Evolutionary conservation across 2,888 invertebrate genomes (phyloP).

Genomic region (Sesamia inferens): DNA sequence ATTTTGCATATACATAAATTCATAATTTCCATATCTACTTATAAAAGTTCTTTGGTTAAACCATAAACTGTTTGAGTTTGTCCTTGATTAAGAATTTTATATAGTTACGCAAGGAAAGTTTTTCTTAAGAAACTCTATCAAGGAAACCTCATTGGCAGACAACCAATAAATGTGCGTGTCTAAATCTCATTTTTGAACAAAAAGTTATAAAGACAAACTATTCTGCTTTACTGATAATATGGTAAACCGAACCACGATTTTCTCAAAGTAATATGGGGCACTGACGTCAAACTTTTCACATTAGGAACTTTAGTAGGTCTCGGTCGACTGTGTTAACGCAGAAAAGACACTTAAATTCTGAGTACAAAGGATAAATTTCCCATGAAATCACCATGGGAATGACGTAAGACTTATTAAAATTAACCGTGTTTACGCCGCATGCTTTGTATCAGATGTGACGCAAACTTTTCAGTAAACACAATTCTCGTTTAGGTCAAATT

Average conservation of each 20-base stretch:
- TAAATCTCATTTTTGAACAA: slow-evolving; percentile 24
- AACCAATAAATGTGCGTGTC: slow-evolving; percentile 38
- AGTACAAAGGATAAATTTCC: slow-evolving; percentile 69
- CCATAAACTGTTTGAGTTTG: not conserved
- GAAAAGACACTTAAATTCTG: slow-evolving; percentile 66
- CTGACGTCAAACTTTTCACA: slow-evolving; percentile 87
- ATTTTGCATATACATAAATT: not conserved
- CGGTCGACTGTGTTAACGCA: slow-evolving; percentile 74
- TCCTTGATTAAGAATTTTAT: not conserved
- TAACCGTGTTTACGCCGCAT: slow-evolving; percentile 69
- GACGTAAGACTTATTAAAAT: slow-evolving; percentile 73
- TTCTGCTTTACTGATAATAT: slow-evolving; percentile 46
- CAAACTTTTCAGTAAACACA: slow-evolving; percentile 47
- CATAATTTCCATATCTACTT: not conserved
- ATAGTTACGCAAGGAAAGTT: not conserved
- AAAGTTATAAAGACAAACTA: slow-evolving; percentile 49
- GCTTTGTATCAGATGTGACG: slow-evolving; percentile 71
- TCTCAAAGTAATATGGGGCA: slow-evolving; percentile 70
- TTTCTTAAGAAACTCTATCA: not conserved
- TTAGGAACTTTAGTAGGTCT: slow-evolving; percentile 84
- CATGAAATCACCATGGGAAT: slow-evolving; percentile 68
- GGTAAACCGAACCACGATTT: slow-evolving; percentile 59
- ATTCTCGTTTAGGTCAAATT: slow-evolving; percentile 26
- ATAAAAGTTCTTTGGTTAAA: not conserved
- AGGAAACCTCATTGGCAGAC: not conserved